phyloP scores from a whole-genome alignment of 2,797 vertebrate species.

The Parauchenoglanis ngamensis region DNA sequence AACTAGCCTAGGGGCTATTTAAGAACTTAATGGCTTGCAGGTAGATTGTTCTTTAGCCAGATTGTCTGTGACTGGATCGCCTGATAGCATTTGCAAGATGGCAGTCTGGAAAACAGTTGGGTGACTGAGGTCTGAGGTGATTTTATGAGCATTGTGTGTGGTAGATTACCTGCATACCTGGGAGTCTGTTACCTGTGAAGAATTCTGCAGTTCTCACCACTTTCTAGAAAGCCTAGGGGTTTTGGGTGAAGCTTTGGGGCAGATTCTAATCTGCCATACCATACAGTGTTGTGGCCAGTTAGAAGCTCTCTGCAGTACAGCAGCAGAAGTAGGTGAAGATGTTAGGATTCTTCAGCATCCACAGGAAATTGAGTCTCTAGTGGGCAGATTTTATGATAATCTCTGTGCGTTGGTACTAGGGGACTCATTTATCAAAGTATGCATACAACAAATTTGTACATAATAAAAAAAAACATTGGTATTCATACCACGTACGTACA shows the following conservation, averaged over 20 bases:
- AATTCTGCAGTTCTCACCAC: neutral
- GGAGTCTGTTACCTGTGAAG: neutral
- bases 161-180: neutral
- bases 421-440: neutral
- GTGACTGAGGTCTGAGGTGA: neutral
- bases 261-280: neutral
- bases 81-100: neutral
- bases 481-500: neutral
- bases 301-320: neutral
- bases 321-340: neutral
- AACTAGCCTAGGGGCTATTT: neutral
- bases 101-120: neutral
- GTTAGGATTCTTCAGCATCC: neutral
- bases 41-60: neutral
- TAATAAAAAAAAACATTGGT: too few species aligned
- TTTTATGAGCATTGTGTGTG: neutral
- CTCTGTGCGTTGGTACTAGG: neutral
- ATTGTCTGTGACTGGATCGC: neutral
- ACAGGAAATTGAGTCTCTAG: neutral
- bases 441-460: neutral
- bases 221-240: neutral
- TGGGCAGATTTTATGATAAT: conserved; percentile 5
- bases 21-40: neutral
- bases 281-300: neutral
- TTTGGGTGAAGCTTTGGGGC: neutral